Base-by-base conservation (phyloP, 2,888 invertebrate genomes). In the Euproctis similis region DNA sequence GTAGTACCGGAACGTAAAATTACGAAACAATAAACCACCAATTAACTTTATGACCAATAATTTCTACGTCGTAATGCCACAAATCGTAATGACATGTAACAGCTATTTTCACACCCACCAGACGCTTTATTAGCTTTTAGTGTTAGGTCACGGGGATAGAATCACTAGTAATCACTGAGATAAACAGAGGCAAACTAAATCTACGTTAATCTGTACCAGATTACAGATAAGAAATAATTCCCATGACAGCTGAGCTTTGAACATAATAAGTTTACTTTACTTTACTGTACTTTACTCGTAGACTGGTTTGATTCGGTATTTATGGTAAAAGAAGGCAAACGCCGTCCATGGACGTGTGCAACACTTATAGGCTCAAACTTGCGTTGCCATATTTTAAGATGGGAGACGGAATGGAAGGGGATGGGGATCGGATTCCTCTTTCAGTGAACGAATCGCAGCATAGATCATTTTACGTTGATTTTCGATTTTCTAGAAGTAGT, bases 61-160 rank as follows among this genome's bases (percentile, higher is more conserved):
- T 20, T 18, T 14, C 26, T 30, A 37, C 42, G 34, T 37, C 17
- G 29, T 32, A 36, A 36, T 34, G n/a, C 33, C 34, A 38, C 33
- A 45, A 29, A 26, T 19, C 29, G 28, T 24, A 30, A 39, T 36
- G n/a, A 38, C 37, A 34, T 31, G 35, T 8, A 35, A 36, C 26
- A 21, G 26, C 34, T 36, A 36, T 45, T 36, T n/a, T 24, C 36
- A 24, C 40, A 23, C 42, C 9, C 37, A 34, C 4, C 9, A 32
- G 34, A 22, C 30, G 32, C 30, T 61, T 58, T 66, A 64, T 65
- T 62, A 38, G 47, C 31, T 52, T 59, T 66, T 55, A 59, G 57
- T 47, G 46, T 44, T 22, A 36, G 46, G 48, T 53, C 46, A 55
- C 38, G 46, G 45, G 40, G 44, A 56, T 58, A 48, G 48, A 49